These are phyloP conservation scores for Luperina nickerlii DNA, from an alignment of 2,888 invertebrate genomes.

Conservation along the genomic window DNA sequence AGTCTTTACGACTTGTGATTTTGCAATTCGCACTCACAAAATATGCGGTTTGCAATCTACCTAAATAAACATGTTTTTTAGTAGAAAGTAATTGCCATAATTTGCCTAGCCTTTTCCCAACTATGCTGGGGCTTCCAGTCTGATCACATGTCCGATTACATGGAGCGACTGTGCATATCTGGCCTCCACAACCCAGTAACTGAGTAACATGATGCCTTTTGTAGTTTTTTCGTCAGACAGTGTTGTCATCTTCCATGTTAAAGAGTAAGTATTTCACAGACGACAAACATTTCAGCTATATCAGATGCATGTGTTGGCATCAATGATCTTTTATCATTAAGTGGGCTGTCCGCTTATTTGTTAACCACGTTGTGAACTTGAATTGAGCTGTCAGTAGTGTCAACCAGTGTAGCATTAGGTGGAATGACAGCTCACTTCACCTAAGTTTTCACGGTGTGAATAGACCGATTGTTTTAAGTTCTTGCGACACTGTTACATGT, in stretches of 20 bases:
- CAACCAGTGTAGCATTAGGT: too few species aligned
- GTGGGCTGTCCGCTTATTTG: background rate
- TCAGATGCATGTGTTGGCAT: background rate
- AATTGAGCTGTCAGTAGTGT: background rate
- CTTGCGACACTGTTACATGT: slow-evolving; percentile 59
- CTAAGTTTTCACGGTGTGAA: background rate
- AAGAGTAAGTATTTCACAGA: background rate
- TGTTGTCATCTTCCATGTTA: background rate
- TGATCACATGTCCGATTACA: too few species aligned
- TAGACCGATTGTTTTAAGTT: background rate
- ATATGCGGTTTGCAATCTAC: background rate
- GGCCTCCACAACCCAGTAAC: background rate
- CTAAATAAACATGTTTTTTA: background rate
- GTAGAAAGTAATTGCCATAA: background rate
- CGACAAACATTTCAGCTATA: background rate
- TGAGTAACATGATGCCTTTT: background rate
- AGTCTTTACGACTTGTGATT: background rate
- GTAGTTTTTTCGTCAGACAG: background rate
- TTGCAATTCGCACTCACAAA: background rate
- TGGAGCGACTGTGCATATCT: background rate
- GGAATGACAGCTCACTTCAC: background rate
- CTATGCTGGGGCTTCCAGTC: background rate
- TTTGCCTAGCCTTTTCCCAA: background rate
- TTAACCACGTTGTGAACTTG: background rate
- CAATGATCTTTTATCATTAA: background rate